These are phyloP conservation scores for Steatocranus sp. DNA, from an alignment of 2,797 vertebrate species.

Conservation along the genomic window DNA sequence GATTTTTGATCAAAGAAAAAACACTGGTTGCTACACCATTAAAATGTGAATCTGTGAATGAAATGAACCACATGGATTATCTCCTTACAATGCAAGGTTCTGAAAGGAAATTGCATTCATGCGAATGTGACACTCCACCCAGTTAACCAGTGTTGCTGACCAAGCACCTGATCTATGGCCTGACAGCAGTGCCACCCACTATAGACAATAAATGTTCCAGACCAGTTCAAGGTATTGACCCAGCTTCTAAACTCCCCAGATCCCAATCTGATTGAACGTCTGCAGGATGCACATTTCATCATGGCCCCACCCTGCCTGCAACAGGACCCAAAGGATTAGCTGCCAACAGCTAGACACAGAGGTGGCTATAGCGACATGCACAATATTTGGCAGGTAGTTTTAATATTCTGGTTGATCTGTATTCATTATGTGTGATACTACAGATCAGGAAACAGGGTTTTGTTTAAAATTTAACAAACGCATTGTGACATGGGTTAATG, in stretches of 20 bases:
- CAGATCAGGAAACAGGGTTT: not conserved
- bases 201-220: not conserved
- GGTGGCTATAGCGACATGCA: not conserved
- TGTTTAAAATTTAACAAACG: conserved; percentile 7
- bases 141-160: not conserved
- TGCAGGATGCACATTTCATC: not conserved
- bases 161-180: not conserved
- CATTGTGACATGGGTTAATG: not conserved
- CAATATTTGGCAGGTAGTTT: not conserved
- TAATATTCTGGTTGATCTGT: not conserved
- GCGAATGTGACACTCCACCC: not conserved
- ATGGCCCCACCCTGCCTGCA: not conserved
- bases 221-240: not conserved
- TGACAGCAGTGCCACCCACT: not conserved
- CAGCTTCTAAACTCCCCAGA: not conserved
- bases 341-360: not conserved
- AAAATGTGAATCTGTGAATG: not conserved
- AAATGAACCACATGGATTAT: not conserved
- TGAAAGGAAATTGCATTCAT: not conserved
- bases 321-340: not conserved
- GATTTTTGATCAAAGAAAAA: not conserved
- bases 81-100: not conserved
- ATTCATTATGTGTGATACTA: not conserved
- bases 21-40: not conserved
- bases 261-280: not conserved